Conservation (phyloP, 2,888 invertebrate species). For the Euclidia mi region DNA sequence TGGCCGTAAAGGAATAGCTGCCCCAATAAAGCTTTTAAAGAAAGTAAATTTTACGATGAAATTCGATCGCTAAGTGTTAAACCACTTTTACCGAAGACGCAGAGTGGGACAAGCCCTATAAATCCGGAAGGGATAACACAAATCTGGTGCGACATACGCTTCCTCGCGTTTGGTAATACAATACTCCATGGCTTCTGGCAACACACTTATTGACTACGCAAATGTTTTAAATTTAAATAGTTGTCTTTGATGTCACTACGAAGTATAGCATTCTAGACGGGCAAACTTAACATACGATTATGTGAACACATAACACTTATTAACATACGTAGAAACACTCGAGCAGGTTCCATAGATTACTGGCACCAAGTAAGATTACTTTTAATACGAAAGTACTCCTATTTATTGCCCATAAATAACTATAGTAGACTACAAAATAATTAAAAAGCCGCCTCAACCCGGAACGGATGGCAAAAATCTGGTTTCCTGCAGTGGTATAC, state of each 20-base stretch:
- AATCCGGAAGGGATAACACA: constrained; percentile 53
- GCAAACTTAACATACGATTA: no score
- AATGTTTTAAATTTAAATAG: no score
- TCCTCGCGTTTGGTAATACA: constrained; percentile 30
- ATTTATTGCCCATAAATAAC: background rate
- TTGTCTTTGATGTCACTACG: no score
- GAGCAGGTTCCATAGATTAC: background rate
- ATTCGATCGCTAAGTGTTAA: constrained; percentile 7
- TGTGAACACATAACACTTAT: no score
- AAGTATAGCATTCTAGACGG: no score
- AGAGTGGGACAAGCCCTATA: constrained; percentile 45
- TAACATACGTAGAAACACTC: no score
- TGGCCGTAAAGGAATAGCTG: background rate
- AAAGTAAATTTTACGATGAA: constrained; percentile 13
- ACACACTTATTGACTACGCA: background rate
- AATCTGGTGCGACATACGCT: constrained; percentile 51
- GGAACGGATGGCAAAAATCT: constrained; percentile 36
- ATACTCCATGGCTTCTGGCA: constrained; percentile 37
- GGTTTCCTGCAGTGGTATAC: constrained; percentile 32
- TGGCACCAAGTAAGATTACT: no score
- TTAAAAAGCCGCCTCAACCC: constrained; percentile 16
- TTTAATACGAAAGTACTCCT: background rate
- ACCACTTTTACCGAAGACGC: constrained; percentile 16
- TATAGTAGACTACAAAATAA: background rate
- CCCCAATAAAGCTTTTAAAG: background rate